A percentile compares a stretch with the other conserved stretches of the same genome.
Conservation (phyloP, 2,797 vertebrate species). For the Coreius guichenoti region DNA sequence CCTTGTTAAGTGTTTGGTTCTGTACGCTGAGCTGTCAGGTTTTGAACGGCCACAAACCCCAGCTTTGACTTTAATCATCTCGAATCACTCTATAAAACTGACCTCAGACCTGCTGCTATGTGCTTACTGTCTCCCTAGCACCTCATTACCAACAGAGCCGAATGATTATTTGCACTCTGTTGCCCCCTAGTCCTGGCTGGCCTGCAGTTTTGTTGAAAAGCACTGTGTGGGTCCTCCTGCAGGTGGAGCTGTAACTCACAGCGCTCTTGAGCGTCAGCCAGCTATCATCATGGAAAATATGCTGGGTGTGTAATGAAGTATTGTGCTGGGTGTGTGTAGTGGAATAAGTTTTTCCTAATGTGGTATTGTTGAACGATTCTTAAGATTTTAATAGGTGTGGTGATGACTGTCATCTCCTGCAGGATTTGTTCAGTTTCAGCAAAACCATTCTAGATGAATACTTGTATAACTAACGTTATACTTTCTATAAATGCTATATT, state of each 20-base stretch:
- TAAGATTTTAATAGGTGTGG: background rate
- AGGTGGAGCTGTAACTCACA: slow-evolving; percentile 52
- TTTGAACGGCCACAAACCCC: slow-evolving; percentile 30
- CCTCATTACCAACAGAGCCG: slow-evolving; percentile 40
- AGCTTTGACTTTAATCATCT: slow-evolving; percentile 45
- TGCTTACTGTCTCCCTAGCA: slow-evolving; percentile 36
- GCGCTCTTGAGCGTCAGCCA: slow-evolving; percentile 37
- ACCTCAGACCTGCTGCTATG: slow-evolving; percentile 44
- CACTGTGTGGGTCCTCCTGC: slow-evolving; percentile 36
- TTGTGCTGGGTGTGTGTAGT: slow-evolving; percentile 32
- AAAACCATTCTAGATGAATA: background rate
- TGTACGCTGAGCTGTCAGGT: slow-evolving; percentile 18
- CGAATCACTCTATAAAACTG: slow-evolving; percentile 45
- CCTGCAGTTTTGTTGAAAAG: slow-evolving; percentile 29
- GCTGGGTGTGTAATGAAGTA: slow-evolving; percentile 45
- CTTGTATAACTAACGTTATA: background rate
- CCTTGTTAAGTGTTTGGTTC: slow-evolving; percentile 42
- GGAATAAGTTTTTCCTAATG: slow-evolving; percentile 43
- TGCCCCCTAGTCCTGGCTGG: slow-evolving; percentile 36
- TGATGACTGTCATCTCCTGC: background rate
- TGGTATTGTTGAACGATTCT: slow-evolving; percentile 29
- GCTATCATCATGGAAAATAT: slow-evolving; percentile 57
- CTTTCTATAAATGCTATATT: background rate
- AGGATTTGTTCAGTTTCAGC: background rate
- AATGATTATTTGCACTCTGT: slow-evolving; percentile 30